Evolutionary conservation across 2,888 invertebrate genomes (phyloP).

Genomic region (Cephalotes varians): DNA sequence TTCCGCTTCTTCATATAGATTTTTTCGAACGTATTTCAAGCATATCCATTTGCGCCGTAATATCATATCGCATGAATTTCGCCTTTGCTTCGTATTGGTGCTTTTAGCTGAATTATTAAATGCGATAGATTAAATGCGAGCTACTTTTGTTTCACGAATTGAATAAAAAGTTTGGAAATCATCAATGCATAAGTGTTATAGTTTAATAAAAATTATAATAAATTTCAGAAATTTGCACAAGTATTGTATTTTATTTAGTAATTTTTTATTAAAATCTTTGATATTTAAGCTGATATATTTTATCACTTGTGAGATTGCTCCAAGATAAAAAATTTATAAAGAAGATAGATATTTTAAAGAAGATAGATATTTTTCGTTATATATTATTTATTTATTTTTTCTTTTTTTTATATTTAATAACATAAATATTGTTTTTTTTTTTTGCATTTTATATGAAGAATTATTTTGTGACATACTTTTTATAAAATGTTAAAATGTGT

Average conservation of each 20-base stretch:
- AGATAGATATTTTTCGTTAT: neutral
- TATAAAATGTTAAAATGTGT: neutral
- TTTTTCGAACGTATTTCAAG: conserved; percentile 10
- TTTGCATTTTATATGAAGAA: neutral
- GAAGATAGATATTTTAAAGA: neutral
- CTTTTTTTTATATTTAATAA: neutral
- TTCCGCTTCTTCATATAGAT: conserved; percentile 26
- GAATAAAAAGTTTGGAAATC: neutral
- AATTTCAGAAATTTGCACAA: neutral
- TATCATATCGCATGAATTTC: neutral
- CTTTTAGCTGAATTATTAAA: neutral
- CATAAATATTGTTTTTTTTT: neutral
- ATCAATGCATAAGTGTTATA: neutral
- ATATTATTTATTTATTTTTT: neutral
- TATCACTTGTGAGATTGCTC: neutral
- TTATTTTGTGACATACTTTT: neutral
- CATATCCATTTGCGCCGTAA: neutral
- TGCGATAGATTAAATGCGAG: neutral
- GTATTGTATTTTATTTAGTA: neutral
- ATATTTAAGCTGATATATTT: neutral
- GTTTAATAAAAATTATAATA: neutral
- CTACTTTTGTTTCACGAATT: neutral
- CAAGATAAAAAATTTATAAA: neutral
- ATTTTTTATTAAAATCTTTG: neutral
- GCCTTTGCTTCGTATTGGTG: neutral